These are phyloP conservation scores for Hemiprocne comata DNA, from an alignment of 2,113 vertebrate species.

Conservation along the genomic window DNA sequence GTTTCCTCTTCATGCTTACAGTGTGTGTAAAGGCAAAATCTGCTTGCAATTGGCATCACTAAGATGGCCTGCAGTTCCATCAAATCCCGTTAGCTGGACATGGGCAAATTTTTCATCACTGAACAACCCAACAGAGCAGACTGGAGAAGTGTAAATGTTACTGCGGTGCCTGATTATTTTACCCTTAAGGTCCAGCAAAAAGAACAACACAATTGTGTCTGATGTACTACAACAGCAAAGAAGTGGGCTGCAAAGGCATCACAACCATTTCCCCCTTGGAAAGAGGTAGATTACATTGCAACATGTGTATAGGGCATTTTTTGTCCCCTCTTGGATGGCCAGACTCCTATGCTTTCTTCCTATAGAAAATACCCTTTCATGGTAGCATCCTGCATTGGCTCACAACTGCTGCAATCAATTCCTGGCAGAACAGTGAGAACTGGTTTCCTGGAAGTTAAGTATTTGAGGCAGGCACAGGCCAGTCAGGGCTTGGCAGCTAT, in stretches of 20 bases:
- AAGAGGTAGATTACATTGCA: background rate
- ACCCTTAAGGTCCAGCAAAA: background rate
- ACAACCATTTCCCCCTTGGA: background rate
- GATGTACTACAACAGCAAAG: background rate
- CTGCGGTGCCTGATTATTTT: background rate
- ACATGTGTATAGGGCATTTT: background rate
- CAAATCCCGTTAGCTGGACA: background rate
- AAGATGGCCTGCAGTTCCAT: background rate
- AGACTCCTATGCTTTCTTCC: background rate
- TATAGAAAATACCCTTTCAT: background rate
- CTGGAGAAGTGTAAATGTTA: background rate
- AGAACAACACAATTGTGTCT: background rate
- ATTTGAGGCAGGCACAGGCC: background rate
- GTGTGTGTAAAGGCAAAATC: background rate
- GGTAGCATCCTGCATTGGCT: background rate
- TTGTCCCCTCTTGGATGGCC: background rate
- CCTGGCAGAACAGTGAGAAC: conserved; percentile 44
- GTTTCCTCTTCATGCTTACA: background rate
- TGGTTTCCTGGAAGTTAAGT: background rate
- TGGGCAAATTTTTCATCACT: background rate
- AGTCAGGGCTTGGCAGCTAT: background rate
- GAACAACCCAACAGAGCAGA: background rate
- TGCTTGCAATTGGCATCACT: background rate
- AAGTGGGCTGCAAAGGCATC: background rate
- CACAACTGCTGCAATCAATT: background rate